Percentiles rank a stretch among this genome's conserved stretches.
phyloP scores from a whole-genome alignment of 2,888 invertebrate genomes.

The Achlya flavicornis region DNA sequence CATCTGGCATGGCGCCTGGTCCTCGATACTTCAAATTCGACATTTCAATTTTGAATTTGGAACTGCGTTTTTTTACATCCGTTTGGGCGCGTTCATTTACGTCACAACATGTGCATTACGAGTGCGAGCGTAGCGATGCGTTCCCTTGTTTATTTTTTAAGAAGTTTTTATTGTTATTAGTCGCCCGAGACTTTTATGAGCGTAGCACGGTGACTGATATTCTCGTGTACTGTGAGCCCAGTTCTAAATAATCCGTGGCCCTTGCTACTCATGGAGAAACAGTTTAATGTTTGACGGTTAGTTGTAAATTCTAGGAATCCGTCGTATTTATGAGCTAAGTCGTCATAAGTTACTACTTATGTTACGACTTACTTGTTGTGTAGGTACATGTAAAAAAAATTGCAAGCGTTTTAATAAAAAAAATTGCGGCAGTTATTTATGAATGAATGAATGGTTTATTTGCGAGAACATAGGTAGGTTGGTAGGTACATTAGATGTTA shows the following conservation, averaged over 20 bases:
- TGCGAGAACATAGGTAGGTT: too few species aligned
- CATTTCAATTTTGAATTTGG: constrained; percentile 26
- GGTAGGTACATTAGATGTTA: too few species aligned
- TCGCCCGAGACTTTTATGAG: constrained; percentile 56
- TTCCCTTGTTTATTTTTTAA: constrained; percentile 53
- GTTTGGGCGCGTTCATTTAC: constrained; percentile 33
- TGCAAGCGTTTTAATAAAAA: too few species aligned
- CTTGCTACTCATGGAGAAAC: background rate
- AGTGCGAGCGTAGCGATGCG: constrained; percentile 39
- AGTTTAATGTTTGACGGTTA: too few species aligned
- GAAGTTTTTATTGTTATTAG: constrained; percentile 59
- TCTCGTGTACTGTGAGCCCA: constrained; percentile 22
- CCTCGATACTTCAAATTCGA: constrained; percentile 9
- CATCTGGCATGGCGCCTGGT: background rate
- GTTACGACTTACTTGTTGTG: too few species aligned
- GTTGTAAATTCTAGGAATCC: too few species aligned
- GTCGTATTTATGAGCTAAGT: too few species aligned
- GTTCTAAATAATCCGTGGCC: background rate
- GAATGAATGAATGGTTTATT: too few species aligned
- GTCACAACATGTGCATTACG: constrained; percentile 32
- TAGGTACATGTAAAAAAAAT: too few species aligned
- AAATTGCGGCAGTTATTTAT: too few species aligned
- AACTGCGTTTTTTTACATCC: constrained; percentile 23
- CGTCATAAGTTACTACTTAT: too few species aligned
- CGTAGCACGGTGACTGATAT: constrained; percentile 53